Evolutionary conservation across 1,140 invertebrate genomes (phyloP), one percentile per base, ranked within the genome.

Genomic region (Diploscapter pachys): DNA sequence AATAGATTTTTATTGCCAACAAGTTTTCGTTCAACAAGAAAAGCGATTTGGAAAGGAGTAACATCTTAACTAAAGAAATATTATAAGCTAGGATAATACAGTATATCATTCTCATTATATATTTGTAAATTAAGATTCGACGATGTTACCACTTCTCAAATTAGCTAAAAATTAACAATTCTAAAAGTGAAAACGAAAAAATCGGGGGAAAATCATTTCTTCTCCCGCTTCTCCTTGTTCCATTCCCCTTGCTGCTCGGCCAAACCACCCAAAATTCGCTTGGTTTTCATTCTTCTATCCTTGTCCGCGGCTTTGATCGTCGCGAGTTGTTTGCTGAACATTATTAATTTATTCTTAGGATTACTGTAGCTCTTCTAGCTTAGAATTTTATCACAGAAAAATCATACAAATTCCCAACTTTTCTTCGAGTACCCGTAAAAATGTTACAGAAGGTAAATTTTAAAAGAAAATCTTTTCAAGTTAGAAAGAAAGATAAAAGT

Each of bases 281-380:
- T 78, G 57, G 77, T 78, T n/a, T 80, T 79, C 5, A 11, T 66
- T 48, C 67, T 67, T 53, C 77, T 70, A 5, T 80, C 77, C 5
- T 71, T 53, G 59, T 78, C 77, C 68, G 68, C 64, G 4, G 73
- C 31, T 57, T 65, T 71, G 4, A 67, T 62, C 51, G 48, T 62
- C 2, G 53, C 9, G 8, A 56, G 59, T 63, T 77, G 69, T 13
- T 78, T 75, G 31, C 77, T 78, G 54, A 74, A 5, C 11, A 11
- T 31, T 31, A 50, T 65, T 31, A 8, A 31, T 65, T 31, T 65
- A 8, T 31, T 9, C 51, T 50, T 8, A 65, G 31, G 31, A 59
- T 59, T 13, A 59, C 9, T 13, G 57, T 59, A 13, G 9, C 9
- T 11, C 9, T 13, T 13, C 57, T 9, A 11, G 9, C 9, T 59